phyloP scores from a whole-genome alignment of 2,797 vertebrate species.

The Harpagifer antarcticus region DNA sequence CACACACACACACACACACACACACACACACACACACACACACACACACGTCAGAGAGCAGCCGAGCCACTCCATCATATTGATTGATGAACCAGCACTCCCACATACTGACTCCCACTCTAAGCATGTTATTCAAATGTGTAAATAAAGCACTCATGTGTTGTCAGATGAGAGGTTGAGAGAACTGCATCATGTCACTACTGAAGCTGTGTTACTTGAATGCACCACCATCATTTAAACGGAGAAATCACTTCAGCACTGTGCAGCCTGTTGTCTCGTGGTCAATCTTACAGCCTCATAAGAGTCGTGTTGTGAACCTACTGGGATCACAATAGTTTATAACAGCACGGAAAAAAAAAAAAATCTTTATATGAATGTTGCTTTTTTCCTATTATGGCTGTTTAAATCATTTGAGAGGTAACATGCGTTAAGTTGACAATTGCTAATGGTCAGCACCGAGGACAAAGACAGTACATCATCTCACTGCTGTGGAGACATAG shows the following conservation, averaged over 20 bases:
- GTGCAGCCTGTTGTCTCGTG: neutral
- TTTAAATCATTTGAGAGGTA: too few species aligned
- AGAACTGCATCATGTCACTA: neutral
- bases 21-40: neutral
- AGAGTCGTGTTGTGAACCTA: too few species aligned
- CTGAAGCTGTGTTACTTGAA: neutral
- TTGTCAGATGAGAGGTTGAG: neutral
- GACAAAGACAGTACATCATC: too few species aligned
- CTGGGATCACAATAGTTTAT: too few species aligned
- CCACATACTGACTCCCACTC: conserved; percentile 9
- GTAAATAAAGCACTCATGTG: neutral
- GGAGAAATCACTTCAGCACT: neutral
- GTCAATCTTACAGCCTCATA: too few species aligned
- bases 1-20: too few species aligned
- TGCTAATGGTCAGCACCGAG: too few species aligned
- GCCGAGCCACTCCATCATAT: conserved; percentile 3
- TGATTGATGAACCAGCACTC: conserved; percentile 14
- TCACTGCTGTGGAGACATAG: too few species aligned
- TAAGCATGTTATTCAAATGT: neutral
- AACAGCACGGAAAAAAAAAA: too few species aligned
- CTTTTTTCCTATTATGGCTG: too few species aligned
- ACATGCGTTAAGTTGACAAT: too few species aligned
- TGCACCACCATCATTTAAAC: neutral
- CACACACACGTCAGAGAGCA: neutral
- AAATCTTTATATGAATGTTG: too few species aligned